Evolutionary conservation across 2,113 vertebrate genomes (phyloP).

Genomic region (Eurypyga helias): DNA sequence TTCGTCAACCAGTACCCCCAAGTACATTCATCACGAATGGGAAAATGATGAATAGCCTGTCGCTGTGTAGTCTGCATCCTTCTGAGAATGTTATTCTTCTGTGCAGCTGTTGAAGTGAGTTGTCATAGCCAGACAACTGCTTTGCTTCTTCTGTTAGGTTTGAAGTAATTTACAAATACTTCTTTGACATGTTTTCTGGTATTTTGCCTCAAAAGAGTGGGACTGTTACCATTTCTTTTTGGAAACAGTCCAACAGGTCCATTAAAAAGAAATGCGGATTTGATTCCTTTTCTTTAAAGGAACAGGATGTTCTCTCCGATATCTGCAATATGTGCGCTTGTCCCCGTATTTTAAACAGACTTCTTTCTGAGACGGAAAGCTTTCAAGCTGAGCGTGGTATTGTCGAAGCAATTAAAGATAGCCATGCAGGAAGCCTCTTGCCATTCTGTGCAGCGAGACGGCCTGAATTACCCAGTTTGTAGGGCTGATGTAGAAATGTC

Average conservation of each 20-base stretch:
- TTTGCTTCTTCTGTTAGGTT: background rate
- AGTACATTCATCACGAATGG: background rate
- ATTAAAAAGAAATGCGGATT: conserved; percentile 6
- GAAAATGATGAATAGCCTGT: background rate
- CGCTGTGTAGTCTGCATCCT: background rate
- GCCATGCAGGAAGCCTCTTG: background rate
- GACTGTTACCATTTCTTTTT: background rate
- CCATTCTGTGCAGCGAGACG: background rate
- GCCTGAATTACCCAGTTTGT: background rate
- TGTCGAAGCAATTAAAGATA: background rate
- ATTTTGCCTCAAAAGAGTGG: conserved; percentile 40
- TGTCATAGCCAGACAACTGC: background rate
- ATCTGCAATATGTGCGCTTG: background rate
- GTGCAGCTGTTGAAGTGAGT: background rate
- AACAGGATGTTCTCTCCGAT: background rate
- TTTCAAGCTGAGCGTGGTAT: background rate
- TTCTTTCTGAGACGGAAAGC: background rate
- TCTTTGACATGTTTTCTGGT: conserved; percentile 33
- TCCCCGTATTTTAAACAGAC: background rate
- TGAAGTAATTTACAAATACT: background rate
- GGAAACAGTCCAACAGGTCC: conserved; percentile 28
- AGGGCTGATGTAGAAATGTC: background rate
- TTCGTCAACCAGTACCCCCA: too few species aligned
- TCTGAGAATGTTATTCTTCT: background rate
- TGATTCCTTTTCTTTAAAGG: background rate